Evolutionary conservation across 2,113 vertebrate species (phyloP).

Genomic region (Atlantisia rogersi): DNA sequence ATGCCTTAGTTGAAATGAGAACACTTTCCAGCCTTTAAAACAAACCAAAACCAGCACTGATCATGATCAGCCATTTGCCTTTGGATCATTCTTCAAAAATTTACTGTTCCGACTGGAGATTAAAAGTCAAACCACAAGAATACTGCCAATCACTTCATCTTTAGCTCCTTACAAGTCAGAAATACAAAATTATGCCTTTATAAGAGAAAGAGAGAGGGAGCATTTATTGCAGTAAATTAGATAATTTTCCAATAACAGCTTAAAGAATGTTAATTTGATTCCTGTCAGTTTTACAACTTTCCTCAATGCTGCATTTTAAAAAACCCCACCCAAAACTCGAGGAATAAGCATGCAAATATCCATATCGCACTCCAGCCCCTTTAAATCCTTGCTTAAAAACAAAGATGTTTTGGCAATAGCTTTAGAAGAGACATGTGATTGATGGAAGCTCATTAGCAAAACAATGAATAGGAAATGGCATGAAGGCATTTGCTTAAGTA

Average conservation of each 20-base stretch:
- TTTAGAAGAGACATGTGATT: not conserved
- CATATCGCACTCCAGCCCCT: not conserved
- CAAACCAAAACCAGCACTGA: not conserved
- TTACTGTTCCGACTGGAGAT: slow-evolving; percentile 4
- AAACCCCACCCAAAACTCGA: not conserved
- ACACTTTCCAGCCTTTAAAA: not conserved
- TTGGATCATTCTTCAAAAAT: not conserved
- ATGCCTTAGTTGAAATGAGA: not conserved
- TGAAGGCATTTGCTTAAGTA: not conserved
- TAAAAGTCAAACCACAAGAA: slow-evolving; percentile 57
- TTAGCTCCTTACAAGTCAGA: not conserved
- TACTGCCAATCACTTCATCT: slow-evolving; percentile 18
- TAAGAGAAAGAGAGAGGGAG: not conserved
- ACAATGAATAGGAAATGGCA: not conserved
- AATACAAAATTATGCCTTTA: not conserved
- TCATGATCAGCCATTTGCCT: not conserved
- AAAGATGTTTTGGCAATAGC: not conserved
- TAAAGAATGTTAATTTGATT: slow-evolving; percentile 52
- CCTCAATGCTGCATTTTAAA: not conserved
- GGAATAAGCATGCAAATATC: not conserved
- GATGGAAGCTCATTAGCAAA: not conserved
- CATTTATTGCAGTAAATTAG: slow-evolving; percentile 27
- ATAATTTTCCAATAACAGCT: not conserved
- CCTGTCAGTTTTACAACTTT: not conserved
- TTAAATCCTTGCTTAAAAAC: not conserved